These are phyloP conservation scores for Bubo bubo DNA, from an alignment of 2,113 vertebrate species.

Conservation along the genomic window DNA sequence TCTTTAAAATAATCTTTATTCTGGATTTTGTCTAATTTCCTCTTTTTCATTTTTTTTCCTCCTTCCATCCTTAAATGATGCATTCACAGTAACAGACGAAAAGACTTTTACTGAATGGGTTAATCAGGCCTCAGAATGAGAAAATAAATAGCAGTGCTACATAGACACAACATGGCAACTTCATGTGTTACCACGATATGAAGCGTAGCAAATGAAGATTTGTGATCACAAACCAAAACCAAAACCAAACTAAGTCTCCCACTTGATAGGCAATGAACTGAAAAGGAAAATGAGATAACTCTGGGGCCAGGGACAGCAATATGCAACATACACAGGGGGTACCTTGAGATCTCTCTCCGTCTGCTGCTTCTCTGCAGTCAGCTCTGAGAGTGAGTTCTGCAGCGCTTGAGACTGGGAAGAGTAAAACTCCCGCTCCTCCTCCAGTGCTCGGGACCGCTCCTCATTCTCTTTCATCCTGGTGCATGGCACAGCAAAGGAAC, in stretches of 20 bases:
- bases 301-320: background rate
- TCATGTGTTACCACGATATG: accelerated
- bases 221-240: background rate
- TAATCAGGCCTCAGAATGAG: background rate
- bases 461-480: slow-evolving; percentile 89
- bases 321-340: background rate
- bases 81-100: background rate
- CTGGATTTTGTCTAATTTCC: background rate
- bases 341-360: slow-evolving; percentile 95
- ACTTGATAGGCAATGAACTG: background rate
- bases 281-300: background rate
- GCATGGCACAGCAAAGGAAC: background rate
- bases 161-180: background rate
- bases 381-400: slow-evolving; percentile 91
- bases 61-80: background rate
- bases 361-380: slow-evolving; percentile 90
- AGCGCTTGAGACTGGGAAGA: slow-evolving; percentile 86
- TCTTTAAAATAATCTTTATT: background rate
- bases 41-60: background rate
- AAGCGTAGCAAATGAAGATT: background rate
- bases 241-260: background rate
- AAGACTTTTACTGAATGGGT: background rate
- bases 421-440: slow-evolving; percentile 92
- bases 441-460: slow-evolving; percentile 81
- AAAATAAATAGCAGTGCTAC: background rate